Base-by-base conservation (phyloP, 1,140 invertebrate species). In the Dreissena polymorpha region DNA sequence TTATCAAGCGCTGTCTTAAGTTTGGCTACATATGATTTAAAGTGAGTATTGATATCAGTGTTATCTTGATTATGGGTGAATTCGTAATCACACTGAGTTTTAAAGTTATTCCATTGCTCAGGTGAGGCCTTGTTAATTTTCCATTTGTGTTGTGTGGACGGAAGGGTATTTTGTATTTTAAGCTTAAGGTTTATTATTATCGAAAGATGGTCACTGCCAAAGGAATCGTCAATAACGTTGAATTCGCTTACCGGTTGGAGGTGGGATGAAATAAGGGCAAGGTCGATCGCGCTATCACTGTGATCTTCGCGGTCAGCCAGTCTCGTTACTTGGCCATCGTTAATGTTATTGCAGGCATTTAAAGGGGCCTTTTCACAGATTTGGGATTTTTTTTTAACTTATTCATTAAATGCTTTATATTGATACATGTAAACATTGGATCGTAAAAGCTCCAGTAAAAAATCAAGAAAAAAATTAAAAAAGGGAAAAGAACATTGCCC, bases 291-390 rank as follows among this genome's bases (percentile, higher is more conserved):
- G 39, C 25, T 39, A 21, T 72, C 69, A 25, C 23, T 8, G 0
- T 50, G 39, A 21, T 51, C 7, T 0, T 3, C 39, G 14, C 16
- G 13, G 13, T 72, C 21, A 5, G 49, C 12, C 14, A 72, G 8
- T 70, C 69, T 50, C 55, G 69, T 51, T 0, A 53, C n/a, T 53
- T 71, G 69, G 1, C 69, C 69, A 14, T 71, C 69, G 55, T 71
- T 71, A 10, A 71, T 10, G 14, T 13, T 21, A 10, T 50, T 16
- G 49, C 50, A 0, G 21, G n/a, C n/a, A n/a, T n/a, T n/a, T n/a
- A n/a, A n/a, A n/a, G n/a, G n/a, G n/a, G n/a, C n/a, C n/a, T n/a
- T n/a, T n/a, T n/a, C n/a, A n/a, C n/a, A n/a, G n/a, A n/a, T n/a
- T n/a, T n/a, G n/a, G n/a, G n/a, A n/a, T n/a, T n/a, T n/a, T n/a